Conservation (phyloP, 1,140 invertebrate genomes). For the Archivesica marissinica region DNA sequence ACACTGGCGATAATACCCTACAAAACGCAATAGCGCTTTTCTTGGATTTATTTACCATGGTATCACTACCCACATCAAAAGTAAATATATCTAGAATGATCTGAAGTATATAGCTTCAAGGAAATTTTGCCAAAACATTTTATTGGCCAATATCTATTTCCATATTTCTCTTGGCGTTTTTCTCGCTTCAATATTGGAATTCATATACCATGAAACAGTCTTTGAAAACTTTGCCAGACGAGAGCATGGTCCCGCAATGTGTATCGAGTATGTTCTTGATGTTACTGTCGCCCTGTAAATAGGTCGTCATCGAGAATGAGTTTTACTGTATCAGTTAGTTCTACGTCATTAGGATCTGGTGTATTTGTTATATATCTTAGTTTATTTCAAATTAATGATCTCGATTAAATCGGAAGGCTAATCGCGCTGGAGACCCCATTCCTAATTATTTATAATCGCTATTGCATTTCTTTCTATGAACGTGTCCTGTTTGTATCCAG, state of each 20-base stretch:
- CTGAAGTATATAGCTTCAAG: conserved; percentile 21
- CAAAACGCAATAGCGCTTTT: neutral
- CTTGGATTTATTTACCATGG: neutral
- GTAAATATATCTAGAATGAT: neutral
- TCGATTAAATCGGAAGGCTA: no score
- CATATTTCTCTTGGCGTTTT: conserved; percentile 6
- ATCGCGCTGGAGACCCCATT: no score
- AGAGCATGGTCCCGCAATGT: neutral
- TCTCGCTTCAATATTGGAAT: conserved; percentile 23
- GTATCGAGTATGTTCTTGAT: neutral
- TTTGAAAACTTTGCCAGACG: conserved; percentile 22
- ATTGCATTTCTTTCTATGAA: no score
- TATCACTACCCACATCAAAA: conserved; percentile 23
- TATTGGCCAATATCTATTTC: conserved; percentile 38
- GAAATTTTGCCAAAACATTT: conserved; percentile 28
- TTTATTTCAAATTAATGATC: no score
- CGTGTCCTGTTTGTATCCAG: no score
- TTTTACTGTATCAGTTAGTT: no score
- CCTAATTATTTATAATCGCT: no score
- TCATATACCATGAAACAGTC: conserved; percentile 35
- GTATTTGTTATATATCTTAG: no score
- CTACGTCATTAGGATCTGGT: no score
- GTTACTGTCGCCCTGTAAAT: neutral
- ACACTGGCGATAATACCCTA: neutral
- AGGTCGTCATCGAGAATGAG: no score